A percentile compares a stretch with the other conserved stretches of the same genome.
These are phyloP conservation scores for Smithornis capensis DNA, from an alignment of 2,113 vertebrate species.

Conservation along the genomic window DNA sequence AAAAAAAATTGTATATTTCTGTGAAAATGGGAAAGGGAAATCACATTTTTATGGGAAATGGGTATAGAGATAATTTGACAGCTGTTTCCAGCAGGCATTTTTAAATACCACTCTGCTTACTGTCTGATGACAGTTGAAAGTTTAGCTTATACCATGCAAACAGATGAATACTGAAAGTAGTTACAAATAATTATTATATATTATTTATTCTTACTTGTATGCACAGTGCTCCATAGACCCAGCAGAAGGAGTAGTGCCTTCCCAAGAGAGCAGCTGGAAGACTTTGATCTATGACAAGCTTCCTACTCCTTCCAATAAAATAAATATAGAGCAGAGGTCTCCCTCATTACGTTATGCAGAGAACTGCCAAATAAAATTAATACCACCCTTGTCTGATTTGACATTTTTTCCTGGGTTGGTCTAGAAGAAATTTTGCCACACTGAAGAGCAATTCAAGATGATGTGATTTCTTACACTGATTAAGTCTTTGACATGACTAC, in stretches of 20 bases:
- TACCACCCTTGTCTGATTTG: not conserved
- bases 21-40: not conserved
- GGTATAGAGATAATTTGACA: not conserved
- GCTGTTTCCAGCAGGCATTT: not conserved
- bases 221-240: not conserved
- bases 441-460: not conserved
- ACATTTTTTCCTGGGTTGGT: not conserved
- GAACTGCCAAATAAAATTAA: slow-evolving; percentile 3
- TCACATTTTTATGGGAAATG: not conserved
- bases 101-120: not conserved
- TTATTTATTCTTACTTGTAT: not conserved
- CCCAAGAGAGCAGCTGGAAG: not conserved
- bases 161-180: not conserved
- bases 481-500: not conserved
- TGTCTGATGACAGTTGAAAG: not conserved
- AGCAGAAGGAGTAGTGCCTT: not conserved
- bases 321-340: not conserved
- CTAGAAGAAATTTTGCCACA: not conserved
- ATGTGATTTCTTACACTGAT: slow-evolving; percentile 25
- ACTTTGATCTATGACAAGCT: not conserved
- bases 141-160: not conserved
- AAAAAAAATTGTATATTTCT: not conserved
- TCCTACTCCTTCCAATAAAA: not conserved
- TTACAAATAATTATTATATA: not conserved
- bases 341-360: not conserved